Evolutionary conservation across 1,140 invertebrate species (phyloP).

Genomic region (Zelostemma sp.): DNA sequence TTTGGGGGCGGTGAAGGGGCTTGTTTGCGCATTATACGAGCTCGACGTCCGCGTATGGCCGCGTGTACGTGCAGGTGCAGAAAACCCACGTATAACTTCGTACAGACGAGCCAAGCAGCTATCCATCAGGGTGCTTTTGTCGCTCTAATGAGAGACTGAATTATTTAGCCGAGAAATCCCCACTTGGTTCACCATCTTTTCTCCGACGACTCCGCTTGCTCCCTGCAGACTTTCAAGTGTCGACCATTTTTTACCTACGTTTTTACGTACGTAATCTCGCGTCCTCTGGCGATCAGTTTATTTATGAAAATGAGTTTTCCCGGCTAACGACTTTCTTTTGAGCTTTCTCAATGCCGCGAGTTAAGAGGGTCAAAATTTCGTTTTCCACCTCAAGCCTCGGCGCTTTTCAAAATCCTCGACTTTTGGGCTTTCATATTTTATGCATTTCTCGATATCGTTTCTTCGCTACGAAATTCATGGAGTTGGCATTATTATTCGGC

Average conservation of each 20-base stretch:
- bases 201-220: constrained; percentile 39
- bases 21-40: constrained; percentile 46
- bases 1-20: constrained; percentile 18
- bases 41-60: constrained; percentile 15
- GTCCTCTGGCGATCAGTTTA: constrained; percentile 40
- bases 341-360: background rate
- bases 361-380: no score
- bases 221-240: constrained; percentile 35
- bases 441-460: no score
- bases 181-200: constrained; percentile 42
- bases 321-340: constrained; percentile 35
- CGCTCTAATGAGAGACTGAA: constrained; percentile 72
- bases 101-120: constrained; percentile 64
- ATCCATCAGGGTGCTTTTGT: constrained; percentile 72
- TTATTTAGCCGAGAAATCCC: constrained; percentile 67
- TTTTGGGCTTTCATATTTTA: no score
- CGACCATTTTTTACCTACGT: constrained; percentile 39
- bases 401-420: no score
- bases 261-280: constrained; percentile 43
- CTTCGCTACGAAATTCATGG: no score
- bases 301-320: constrained; percentile 47
- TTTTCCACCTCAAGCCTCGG: background rate
- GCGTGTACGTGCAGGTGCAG: constrained; percentile 38
- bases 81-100: constrained; percentile 37
- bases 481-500: no score